phyloP scores from a whole-genome alignment of 2,113 vertebrate species.

The Callithrix jacchus region DNA sequence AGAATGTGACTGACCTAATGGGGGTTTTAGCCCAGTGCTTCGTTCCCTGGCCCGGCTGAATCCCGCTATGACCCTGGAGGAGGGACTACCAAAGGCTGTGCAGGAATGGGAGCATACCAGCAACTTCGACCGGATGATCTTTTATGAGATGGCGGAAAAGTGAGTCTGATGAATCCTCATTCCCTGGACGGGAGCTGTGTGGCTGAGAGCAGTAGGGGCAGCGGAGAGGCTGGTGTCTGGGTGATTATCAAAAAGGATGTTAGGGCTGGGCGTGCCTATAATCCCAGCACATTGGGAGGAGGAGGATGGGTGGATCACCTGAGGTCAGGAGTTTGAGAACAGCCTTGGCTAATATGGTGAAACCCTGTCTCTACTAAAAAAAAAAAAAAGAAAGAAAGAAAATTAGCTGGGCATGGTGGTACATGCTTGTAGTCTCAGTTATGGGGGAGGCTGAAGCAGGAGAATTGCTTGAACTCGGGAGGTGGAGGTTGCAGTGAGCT shows the following conservation, averaged over 20 bases:
- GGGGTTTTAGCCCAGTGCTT: constrained; percentile 78
- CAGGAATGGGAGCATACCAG: constrained; percentile 80
- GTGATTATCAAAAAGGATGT: background rate
- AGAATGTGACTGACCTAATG: constrained; percentile 24
- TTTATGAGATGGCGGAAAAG: constrained; percentile 83
- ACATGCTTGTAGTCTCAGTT: background rate
- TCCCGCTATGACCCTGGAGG: constrained; percentile 73
- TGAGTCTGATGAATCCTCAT: constrained; percentile 65
- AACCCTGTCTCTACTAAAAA: background rate
- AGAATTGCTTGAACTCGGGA: background rate
- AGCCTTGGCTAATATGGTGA: background rate
- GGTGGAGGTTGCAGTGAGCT: no score
- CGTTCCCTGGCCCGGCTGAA: constrained; percentile 75
- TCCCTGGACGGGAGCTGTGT: background rate
- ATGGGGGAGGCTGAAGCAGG: background rate
- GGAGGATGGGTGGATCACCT: background rate
- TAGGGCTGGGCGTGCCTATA: background rate
- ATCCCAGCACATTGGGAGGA: background rate
- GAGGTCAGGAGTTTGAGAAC: background rate
- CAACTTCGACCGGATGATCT: constrained; percentile 82
- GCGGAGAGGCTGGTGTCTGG: background rate
- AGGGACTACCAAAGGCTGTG: constrained; percentile 73
- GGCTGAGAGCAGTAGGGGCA: background rate
- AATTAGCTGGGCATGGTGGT: background rate
- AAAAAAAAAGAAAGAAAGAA: background rate